Base-by-base conservation (phyloP, 2,113 vertebrate genomes). In the Odontophorus gujanensis region DNA sequence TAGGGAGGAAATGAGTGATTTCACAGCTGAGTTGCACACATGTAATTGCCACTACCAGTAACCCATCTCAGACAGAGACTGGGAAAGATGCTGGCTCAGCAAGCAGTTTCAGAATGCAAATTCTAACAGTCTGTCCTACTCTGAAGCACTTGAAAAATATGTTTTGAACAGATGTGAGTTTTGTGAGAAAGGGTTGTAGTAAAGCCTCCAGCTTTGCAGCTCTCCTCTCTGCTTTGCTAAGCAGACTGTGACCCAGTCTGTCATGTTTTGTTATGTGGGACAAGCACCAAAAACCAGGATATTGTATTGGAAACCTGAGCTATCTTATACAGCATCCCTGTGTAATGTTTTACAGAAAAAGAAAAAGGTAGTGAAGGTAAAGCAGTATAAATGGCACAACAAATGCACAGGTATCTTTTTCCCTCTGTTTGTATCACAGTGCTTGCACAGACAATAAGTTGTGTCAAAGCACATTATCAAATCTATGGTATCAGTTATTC, bases 281-380 rank as follows among this genome's bases (percentile, higher is more conserved):
- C 36, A 51, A 66, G n/a, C 2, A 26, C 63, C 87, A 85, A 63
- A 94, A 92, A 30, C 71, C 93, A 96, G 95, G 93, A 87, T 87
- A 96, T 82, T 93, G 86, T 94, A 85, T 17, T 36, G 48, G 94
- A 97, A 97, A 96, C 59, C 20, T 87, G 81, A 97, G 77, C 79
- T 85, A 3, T 7, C 51, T 89, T 93, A 78, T 81, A 65, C 57
- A 48, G 12, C 43, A 82, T 28, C 24, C 32, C 55, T 58, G 22
- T 32, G 3, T 78, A 95, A 97, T 93, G 73, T 69, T 94, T 96
- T 95, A 85, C 92, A 96, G 94, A 93, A 90, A 79, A 94, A 84
- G 13, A 75, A 68, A 96, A 91, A 69, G 24, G 13, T 55, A 81
- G 47, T 45, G 91, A 22, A 48, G 26, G 45, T 74, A 86, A 95